Conservation (phyloP, 1,140 invertebrate genomes). For the Drosophila varians region DNA sequence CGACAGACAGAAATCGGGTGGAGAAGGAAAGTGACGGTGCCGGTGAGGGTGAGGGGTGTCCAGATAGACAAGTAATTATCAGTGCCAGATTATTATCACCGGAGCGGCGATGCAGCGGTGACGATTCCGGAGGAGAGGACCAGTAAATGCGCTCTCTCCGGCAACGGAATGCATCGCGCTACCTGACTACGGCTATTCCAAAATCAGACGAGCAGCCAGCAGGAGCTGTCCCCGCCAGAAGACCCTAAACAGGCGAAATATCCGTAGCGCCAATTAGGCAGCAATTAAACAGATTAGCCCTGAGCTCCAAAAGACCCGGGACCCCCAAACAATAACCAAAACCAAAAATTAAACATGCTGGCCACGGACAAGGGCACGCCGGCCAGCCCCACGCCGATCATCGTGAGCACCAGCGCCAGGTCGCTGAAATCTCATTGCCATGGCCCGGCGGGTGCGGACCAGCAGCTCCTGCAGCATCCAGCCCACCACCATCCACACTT, state of each 20-base stretch:
- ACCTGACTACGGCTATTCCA: slow-evolving; percentile 31
- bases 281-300: slow-evolving; percentile 33
- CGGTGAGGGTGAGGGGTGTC: not conserved
- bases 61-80: slow-evolving; percentile 65
- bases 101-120: slow-evolving; percentile 41
- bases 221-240: slow-evolving; percentile 18
- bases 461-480: slow-evolving; percentile 44
- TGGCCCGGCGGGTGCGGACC: slow-evolving; percentile 27
- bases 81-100: slow-evolving; percentile 69
- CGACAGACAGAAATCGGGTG: not conserved
- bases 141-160: slow-evolving; percentile 16
- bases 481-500: slow-evolving; percentile 15
- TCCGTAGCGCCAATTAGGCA: slow-evolving; percentile 45
- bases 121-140: slow-evolving; percentile 16
- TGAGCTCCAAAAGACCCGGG: not conserved
- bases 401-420: slow-evolving; percentile 35
- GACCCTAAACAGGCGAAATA: slow-evolving; percentile 11
- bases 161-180: slow-evolving; percentile 21
- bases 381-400: slow-evolving; percentile 40
- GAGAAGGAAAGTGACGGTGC: not conserved
- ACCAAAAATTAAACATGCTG: slow-evolving; percentile 37
- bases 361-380: slow-evolving; percentile 56
- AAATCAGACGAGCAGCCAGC: slow-evolving; percentile 26
- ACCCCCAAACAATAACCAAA: not conserved
- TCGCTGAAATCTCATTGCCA: slow-evolving; percentile 53